Conservation (phyloP, 2,797 vertebrate species). For the Limosa lapponica region DNA sequence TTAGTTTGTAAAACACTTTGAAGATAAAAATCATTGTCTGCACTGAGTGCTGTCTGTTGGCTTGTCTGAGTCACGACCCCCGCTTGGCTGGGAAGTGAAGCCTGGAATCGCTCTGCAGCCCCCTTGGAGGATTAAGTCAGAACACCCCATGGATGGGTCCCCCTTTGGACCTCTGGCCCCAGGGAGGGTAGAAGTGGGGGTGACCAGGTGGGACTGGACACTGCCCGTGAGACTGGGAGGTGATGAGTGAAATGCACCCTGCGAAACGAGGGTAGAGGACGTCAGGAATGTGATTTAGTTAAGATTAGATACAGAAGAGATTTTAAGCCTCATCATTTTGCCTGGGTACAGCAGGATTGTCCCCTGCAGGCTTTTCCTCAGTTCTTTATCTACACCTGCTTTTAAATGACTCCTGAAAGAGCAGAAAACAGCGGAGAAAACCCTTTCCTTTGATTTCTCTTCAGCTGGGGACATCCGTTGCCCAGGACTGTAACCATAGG, state of each 20-base stretch:
- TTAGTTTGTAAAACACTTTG: conserved; percentile 24
- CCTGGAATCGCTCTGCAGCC: background rate
- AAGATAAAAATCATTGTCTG: conserved; percentile 1
- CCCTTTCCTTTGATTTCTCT: conserved; percentile 34
- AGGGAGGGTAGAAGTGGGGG: background rate
- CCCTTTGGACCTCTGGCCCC: background rate
- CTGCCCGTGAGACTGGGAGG: accelerated
- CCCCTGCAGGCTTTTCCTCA: background rate
- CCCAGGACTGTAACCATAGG: background rate
- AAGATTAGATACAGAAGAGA: background rate
- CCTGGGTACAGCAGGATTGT: background rate
- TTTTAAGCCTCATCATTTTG: conserved; percentile 37
- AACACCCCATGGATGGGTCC: accelerated
- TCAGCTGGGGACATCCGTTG: background rate
- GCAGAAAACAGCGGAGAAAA: background rate
- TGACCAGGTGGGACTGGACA: background rate
- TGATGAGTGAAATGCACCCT: background rate
- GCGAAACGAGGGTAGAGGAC: background rate
- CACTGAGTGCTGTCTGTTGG: background rate
- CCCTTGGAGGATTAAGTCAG: background rate
- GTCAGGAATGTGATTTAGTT: background rate
- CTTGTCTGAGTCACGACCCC: background rate
- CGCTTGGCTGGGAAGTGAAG: background rate
- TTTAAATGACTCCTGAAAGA: conserved; percentile 30
- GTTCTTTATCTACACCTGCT: conserved; percentile 25